phyloP scores from a whole-genome alignment of 1,140 invertebrate species.

The Daktulosphaira vitifoliae region DNA sequence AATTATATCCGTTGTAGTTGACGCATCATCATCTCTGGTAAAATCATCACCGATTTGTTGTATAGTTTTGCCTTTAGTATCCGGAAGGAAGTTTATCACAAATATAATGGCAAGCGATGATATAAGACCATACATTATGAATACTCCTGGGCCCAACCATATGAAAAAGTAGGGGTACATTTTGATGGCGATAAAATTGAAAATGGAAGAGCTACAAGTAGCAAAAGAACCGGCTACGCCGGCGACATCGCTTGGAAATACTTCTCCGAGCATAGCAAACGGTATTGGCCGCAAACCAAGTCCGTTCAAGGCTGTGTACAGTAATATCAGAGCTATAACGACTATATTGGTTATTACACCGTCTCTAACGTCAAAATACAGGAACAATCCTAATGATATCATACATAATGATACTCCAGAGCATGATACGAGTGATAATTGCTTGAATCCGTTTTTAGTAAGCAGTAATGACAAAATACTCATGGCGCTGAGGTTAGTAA shows the following conservation, averaged over 20 bases:
- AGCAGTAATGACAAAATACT: constrained; percentile 46
- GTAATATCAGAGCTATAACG: constrained; percentile 35
- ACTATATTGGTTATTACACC: neutral
- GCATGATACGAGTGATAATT: constrained; percentile 48
- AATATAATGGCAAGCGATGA: constrained; percentile 60
- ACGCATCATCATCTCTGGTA: neutral
- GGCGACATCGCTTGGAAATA: constrained; percentile 44
- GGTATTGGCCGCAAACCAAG: constrained; percentile 54
- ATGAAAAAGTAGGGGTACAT: constrained; percentile 55
- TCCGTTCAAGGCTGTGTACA: constrained; percentile 48
- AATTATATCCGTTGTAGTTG: neutral
- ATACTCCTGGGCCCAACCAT: constrained; percentile 51
- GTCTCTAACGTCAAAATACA: constrained; percentile 36
- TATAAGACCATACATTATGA: constrained; percentile 60
- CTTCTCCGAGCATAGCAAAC: constrained; percentile 53
- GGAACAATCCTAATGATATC: constrained; percentile 47
- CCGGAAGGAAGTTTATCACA: constrained; percentile 59
- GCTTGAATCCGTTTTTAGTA: constrained; percentile 49
- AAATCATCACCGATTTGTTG: constrained; percentile 52
- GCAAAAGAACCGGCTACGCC: constrained; percentile 56
- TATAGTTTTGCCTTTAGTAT: constrained; percentile 68
- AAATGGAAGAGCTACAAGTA: constrained; percentile 42
- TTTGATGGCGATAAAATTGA: constrained; percentile 65
- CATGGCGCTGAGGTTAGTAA: constrained; percentile 48
- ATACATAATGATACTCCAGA: constrained; percentile 50